These are phyloP conservation scores for Rhimphoctona megacephalus DNA, from an alignment of 2,888 invertebrate genomes.

Conservation along the genomic window DNA sequence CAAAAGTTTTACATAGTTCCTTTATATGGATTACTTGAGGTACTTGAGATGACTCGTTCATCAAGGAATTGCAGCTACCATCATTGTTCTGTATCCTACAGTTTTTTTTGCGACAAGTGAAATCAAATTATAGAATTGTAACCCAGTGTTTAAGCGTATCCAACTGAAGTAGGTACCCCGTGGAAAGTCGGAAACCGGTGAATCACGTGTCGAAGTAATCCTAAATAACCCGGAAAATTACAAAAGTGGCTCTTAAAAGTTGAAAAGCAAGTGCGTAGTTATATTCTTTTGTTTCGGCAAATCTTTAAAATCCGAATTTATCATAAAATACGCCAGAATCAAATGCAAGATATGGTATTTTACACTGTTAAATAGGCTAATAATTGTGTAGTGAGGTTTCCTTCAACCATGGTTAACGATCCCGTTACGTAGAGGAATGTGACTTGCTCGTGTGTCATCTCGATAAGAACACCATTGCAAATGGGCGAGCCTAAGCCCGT, in stretches of 20 bases:
- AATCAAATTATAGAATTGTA: background rate
- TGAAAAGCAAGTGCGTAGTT: background rate
- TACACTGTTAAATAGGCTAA: background rate
- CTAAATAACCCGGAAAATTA: conserved; percentile 9
- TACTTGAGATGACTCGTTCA: background rate
- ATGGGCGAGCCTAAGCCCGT: conserved; percentile 84
- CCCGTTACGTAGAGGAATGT: conserved; percentile 54
- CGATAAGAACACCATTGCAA: conserved; percentile 73
- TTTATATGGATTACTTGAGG: conserved; percentile 4
- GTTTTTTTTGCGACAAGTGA: background rate
- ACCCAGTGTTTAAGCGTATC: background rate
- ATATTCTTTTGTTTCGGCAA: background rate
- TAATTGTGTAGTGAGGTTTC: background rate
- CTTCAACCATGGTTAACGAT: conserved; percentile 59
- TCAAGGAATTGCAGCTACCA: conserved; percentile 2
- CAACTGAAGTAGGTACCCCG: background rate
- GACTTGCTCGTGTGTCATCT: conserved; percentile 46
- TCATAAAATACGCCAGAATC: background rate
- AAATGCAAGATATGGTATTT: background rate
- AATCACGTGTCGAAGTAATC: conserved; percentile 10
- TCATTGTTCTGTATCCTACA: background rate
- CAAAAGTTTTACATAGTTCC: background rate
- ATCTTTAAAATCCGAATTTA: background rate
- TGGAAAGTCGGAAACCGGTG: background rate
- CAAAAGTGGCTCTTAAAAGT: conserved; percentile 27